A percentile compares a stretch with the other conserved stretches of the same genome.
These are phyloP conservation scores for Odontothrips loti DNA, from an alignment of 2,888 invertebrate genomes.

Conservation along the genomic window DNA sequence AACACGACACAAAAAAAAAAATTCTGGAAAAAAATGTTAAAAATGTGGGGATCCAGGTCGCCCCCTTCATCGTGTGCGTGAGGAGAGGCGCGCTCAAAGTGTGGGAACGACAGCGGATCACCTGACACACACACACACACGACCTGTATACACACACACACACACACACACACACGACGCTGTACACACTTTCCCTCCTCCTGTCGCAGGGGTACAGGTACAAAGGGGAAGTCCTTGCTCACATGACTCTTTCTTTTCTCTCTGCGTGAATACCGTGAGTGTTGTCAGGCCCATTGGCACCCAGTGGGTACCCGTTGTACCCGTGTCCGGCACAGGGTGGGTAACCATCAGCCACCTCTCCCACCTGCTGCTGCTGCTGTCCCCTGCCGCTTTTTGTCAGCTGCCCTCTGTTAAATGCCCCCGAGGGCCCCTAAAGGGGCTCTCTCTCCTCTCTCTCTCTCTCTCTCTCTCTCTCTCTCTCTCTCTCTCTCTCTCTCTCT, in stretches of 20 bases:
- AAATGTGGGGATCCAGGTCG: slow-evolving; percentile 14
- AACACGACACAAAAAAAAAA: background rate
- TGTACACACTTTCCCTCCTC: background rate
- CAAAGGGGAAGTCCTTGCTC: too few relatives aligned
- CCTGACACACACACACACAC: background rate
- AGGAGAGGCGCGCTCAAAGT: background rate
- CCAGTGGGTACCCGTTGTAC: too few relatives aligned
- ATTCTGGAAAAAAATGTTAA: background rate
- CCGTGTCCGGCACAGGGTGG: too few relatives aligned
- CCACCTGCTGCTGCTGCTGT: background rate
- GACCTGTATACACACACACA: background rate
- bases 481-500: too few relatives aligned
- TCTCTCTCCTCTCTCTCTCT: too few relatives aligned
- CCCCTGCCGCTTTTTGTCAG: background rate
- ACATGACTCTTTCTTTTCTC: too few relatives aligned
- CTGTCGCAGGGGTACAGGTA: background rate
- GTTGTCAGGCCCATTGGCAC: too few relatives aligned
- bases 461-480: too few relatives aligned
- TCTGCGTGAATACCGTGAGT: too few relatives aligned
- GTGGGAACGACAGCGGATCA: slow-evolving; percentile 11
- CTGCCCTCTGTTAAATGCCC: background rate
- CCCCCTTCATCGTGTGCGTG: background rate
- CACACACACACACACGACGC: background rate
- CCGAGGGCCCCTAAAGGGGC: too few relatives aligned
- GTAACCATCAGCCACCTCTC: too few relatives aligned